Base-by-base conservation (phyloP, 2,797 vertebrate genomes). In the Cynodonichthys magdalenae region DNA sequence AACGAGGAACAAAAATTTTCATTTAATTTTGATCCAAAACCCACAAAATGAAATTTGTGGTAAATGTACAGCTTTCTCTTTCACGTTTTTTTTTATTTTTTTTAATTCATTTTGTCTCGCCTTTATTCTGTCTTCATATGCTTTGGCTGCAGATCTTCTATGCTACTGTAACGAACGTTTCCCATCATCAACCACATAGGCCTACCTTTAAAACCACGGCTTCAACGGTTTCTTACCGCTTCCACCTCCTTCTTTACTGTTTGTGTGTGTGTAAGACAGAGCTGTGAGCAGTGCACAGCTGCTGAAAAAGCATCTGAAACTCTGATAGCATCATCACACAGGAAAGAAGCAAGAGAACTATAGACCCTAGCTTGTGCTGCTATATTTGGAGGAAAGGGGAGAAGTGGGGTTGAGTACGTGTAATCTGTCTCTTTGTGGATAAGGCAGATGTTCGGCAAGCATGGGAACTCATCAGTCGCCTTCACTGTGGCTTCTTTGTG, bases 221-320 rank as follows among this genome's bases (percentile, higher is more conserved):
- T 89, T 94, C 92, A 98, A 98, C 97, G 93, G 96, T 92, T 93
- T 88, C 87, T 94, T 61, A 95, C 96, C 95, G 94, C 97, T 96
- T 97, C 95, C 96, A 95, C 94, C 93, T 94, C 88, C 85, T 85
- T 51, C 34, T 76, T 85, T 65, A 74, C 65, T 55, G 2, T 84
- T 68, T 70, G 71, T 80, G 77, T 86, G 73, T 59, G 42, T 62
- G 56, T 59, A 53, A 46, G 84, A 68, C 70, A 47, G 50, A 72
- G 73, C 59, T 70, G 84, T 82, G 51, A 57, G 57, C 82, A 75
- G 80, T 84, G 75, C 80, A 63, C 94, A 90, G 88, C 90, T 92
- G 83, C 75, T 84, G 84, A 86, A 83, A 87, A 87, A 79, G 56
- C 79, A 80, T 79, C 66, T 68, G 77, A 87, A 76, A 85, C 75